Base-by-base conservation (phyloP, 2,113 vertebrate species). In the Amazona guildingii region DNA sequence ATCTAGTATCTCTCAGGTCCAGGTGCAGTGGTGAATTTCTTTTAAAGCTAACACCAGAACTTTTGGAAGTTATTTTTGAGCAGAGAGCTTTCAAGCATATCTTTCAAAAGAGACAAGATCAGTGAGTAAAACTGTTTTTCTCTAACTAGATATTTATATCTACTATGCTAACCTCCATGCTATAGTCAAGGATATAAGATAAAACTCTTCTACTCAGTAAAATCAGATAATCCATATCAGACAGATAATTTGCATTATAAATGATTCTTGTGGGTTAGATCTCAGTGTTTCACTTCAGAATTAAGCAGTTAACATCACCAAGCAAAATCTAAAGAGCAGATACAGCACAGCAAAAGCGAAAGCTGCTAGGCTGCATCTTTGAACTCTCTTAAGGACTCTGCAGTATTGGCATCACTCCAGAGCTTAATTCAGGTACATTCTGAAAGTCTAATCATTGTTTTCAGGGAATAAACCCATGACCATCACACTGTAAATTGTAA, bases 381-480 rank as follows among this genome's bases (percentile, higher is more conserved):
- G 90, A 95, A 93, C 90, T 86, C 87, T 82, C 67, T 77, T 90
- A 88, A 89, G 90, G 88, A 94, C 83, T 92, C 57, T 43, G 54
- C 59, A 92, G 74, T 67, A 73, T 46, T 88, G 94, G 86, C 80
- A 83, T 82, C 20, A 66, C 24, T 82, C 66, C 88, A 95, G 69
- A 93, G 37, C 68, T 78, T 94, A 95, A 95, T 96, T 77, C 91
- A 52, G 67, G 43, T 88, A 86, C 3, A 9, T 90, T 94, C 64
- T 88, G 75, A 86, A 96, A 93, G 91, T 68, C 75, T 96, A 93
- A 90, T 96, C 57, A 69, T 67, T 55, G 89, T 79, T 81, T 78
- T 83, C 54, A 78, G 67, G 83, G 88, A 95, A 88, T 81, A 84
- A 95, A 81, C 61, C 78, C 91, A 75, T 91, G 89, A 90, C 75